These are phyloP conservation scores for Celastrina argiolus DNA, from an alignment of 2,888 invertebrate genomes.

Conservation along the genomic window DNA sequence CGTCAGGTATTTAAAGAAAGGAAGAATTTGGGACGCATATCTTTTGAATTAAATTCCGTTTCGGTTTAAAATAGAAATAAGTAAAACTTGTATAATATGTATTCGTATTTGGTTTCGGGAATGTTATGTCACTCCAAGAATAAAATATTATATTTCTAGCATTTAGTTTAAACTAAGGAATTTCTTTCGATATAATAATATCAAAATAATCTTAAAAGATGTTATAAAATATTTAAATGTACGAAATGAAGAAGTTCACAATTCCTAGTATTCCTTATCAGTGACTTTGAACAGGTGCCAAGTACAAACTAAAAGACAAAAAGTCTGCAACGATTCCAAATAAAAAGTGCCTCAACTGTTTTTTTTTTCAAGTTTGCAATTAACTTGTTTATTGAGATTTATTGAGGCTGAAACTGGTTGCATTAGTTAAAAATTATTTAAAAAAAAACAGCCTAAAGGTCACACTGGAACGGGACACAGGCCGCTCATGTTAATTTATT, in stretches of 20 bases:
- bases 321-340: background rate
- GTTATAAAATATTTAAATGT: background rate
- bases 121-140: background rate
- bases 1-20: constrained; percentile 21
- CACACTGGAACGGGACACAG: no score
- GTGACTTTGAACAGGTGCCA: background rate
- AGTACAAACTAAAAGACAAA: background rate
- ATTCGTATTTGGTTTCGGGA: background rate
- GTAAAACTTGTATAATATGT: background rate
- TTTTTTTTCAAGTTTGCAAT: no score
- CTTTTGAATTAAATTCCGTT: constrained; percentile 16
- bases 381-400: no score
- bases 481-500: no score
- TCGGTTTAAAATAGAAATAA: background rate
- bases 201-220: background rate
- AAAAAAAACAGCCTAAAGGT: no score
- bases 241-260: background rate
- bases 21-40: constrained; percentile 12
- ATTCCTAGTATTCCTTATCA: background rate
- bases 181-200: background rate
- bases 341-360: background rate
- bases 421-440: no score
- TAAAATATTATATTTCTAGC: background rate
- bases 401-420: no score
- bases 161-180: background rate